Evolutionary conservation across 1,140 invertebrate species (phyloP).

Genomic region (fruit fly (Drosophila melanogaster)): Release_6_plus_ISO1_MT NC_004354.4:19833501-19834000

Average conservation of each 20-base stretch:
- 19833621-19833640: constrained; percentile 85
- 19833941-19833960: constrained; percentile 74
- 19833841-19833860: constrained; percentile 90
- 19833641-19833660: constrained; percentile 95
- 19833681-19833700: constrained; percentile 94
- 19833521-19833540: constrained; percentile 90
- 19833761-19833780: constrained; percentile 89
- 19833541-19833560: constrained; percentile 96
- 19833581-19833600: constrained; percentile 72
- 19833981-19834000: constrained; percentile 83
- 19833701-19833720: constrained; percentile 97
- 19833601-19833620: constrained; percentile 75
- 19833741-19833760: constrained; percentile 93
- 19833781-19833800: constrained; percentile 87
- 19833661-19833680: constrained; percentile 94
- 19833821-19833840: constrained; percentile 87
- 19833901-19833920: constrained; percentile 47
- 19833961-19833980: constrained; percentile 82
- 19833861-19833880: constrained; percentile 78
- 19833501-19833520: constrained; percentile 84
- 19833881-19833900: constrained; percentile 23
- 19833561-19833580: constrained; percentile 90
- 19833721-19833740: constrained; percentile 94
- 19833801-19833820: constrained; percentile 63
- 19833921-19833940: constrained; percentile 57